Conservation (phyloP, 2,113 vertebrate species). For the Cryptotis parvus region DNA sequence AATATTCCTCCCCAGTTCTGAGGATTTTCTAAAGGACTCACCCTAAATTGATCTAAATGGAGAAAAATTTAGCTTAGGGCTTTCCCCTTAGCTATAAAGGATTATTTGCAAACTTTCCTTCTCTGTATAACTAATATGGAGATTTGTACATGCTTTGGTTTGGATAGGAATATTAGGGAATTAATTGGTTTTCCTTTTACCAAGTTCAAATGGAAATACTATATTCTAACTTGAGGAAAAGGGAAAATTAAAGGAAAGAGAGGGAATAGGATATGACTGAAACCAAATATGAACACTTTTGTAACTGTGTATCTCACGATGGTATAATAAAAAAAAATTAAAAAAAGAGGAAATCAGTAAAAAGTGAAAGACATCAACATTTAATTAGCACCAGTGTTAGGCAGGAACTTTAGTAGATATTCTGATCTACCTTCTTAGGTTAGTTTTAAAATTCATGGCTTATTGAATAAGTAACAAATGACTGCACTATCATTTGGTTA, state of each 20-base stretch:
- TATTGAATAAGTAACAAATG: background rate
- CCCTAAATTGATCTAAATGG: constrained; percentile 48
- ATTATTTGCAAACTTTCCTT: constrained; percentile 56
- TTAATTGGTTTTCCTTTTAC: constrained; percentile 47
- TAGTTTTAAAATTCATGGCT: background rate
- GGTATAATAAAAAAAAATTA: too few species aligned
- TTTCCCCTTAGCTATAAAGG: constrained; percentile 64
- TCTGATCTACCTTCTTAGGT: background rate
- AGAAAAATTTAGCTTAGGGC: constrained; percentile 49
- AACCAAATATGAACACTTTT: too few species aligned
- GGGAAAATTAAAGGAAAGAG: background rate
- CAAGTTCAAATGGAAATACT: constrained; percentile 10
- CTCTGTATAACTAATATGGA: background rate
- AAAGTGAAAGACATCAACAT: background rate
- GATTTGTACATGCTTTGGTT: constrained; percentile 2
- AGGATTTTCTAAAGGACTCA: constrained; percentile 59
- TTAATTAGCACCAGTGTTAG: background rate
- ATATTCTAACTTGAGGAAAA: background rate
- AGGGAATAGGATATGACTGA: too few species aligned
- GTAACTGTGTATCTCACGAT: too few species aligned
- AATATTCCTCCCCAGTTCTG: constrained; percentile 45
- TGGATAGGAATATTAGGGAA: background rate
- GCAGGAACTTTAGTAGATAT: background rate
- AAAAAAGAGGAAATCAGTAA: too few species aligned
- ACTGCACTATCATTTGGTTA: too few species aligned